Conservation (phyloP, 1,140 invertebrate genomes). For the Trichoplusia ni region DNA sequence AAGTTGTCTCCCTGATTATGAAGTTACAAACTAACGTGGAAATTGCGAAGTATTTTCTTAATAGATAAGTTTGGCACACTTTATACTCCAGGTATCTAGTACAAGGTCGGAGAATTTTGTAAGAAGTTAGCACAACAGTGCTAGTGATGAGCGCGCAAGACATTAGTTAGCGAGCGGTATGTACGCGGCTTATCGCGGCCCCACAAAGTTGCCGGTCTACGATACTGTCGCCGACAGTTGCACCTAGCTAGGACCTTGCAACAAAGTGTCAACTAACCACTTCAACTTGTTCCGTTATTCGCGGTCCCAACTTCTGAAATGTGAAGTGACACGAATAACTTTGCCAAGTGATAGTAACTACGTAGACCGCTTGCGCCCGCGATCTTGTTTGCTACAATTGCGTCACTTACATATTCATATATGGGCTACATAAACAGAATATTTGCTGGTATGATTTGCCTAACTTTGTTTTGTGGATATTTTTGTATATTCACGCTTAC, state of each 20-base stretch:
- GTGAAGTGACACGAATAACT: conserved; percentile 52
- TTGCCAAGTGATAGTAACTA: conserved; percentile 41
- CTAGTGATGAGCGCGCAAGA: conserved; percentile 12
- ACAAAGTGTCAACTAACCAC: conserved; percentile 60
- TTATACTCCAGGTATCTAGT: no score
- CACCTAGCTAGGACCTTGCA: conserved; percentile 51
- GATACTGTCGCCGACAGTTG: conserved; percentile 66
- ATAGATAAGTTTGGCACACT: no score
- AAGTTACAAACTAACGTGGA: no score
- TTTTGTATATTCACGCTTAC: not conserved
- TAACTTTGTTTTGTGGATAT: not conserved
- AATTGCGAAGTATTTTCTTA: no score
- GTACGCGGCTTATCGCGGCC: conserved; percentile 61
- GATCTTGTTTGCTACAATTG: conserved; percentile 14
- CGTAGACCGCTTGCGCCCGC: conserved; percentile 13
- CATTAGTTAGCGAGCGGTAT: conserved; percentile 38
- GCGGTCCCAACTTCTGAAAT: conserved; percentile 42
- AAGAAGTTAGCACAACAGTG: no score
- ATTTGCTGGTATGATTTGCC: not conserved
- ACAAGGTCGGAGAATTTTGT: no score
- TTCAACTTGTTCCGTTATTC: conserved; percentile 44
- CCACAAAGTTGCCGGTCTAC: conserved; percentile 61
- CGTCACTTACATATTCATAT: not conserved
- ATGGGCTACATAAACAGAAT: not conserved
- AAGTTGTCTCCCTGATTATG: no score